These are phyloP conservation scores for Ephestia elutella DNA, from an alignment of 1,140 invertebrate species.

Conservation along the genomic window DNA sequence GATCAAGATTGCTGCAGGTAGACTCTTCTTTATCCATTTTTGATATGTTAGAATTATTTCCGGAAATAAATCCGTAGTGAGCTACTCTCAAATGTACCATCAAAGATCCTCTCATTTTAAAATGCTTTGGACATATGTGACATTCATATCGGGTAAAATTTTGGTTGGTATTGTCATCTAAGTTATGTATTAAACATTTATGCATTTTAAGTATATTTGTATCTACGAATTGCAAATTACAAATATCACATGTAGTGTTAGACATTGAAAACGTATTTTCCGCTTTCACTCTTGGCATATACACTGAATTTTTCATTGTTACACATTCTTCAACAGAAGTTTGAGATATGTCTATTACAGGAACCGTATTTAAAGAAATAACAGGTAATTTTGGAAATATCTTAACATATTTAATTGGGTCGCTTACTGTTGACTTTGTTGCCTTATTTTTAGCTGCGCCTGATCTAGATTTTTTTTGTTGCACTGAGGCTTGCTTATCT, in stretches of 20 bases:
- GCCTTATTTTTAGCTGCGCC: constrained; percentile 57
- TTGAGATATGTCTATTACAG: constrained; percentile 55
- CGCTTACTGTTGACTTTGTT: constrained; percentile 25
- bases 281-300: constrained; percentile 35
- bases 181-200: constrained; percentile 82
- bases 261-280: constrained; percentile 47
- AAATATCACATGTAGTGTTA: constrained; percentile 78
- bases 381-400: constrained; percentile 64
- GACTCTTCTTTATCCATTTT: constrained; percentile 22
- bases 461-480: constrained; percentile 44
- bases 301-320: constrained; percentile 27
- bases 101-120: constrained; percentile 86
- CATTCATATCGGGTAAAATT: constrained; percentile 79
- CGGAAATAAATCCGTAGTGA: constrained; percentile 76
- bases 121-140: constrained; percentile 84
- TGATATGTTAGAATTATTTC: constrained; percentile 22
- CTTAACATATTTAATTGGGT: constrained; percentile 64
- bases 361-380: constrained; percentile 55
- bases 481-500: constrained; percentile 24
- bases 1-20: constrained; percentile 10
- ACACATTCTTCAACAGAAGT: constrained; percentile 24
- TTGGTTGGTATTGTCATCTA: constrained; percentile 72
- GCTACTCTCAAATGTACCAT: constrained; percentile 88
- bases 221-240: constrained; percentile 82
- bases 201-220: constrained; percentile 82